Conservation (phyloP, 2,797 vertebrate species). For the Xiphorhynchus erythropygius region DNA sequence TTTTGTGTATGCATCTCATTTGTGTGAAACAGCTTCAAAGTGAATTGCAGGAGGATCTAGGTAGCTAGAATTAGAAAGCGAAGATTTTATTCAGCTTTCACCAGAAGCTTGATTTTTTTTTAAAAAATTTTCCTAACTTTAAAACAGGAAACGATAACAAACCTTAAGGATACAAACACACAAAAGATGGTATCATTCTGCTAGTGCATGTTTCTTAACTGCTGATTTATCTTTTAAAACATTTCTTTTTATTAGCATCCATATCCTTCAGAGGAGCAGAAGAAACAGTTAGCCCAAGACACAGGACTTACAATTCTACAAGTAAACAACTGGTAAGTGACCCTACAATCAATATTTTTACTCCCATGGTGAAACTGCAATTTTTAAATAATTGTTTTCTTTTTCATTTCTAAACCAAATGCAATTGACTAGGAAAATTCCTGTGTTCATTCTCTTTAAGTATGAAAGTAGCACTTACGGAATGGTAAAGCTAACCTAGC, state of each 20-base stretch:
- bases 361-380: slow-evolving; percentile 69
- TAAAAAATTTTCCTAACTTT: background rate
- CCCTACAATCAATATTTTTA: slow-evolving; percentile 74
- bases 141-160: slow-evolving; percentile 49
- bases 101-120: background rate
- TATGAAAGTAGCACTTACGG: slow-evolving; percentile 43
- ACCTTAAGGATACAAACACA: slow-evolving; percentile 40
- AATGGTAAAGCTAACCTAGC: slow-evolving; percentile 31
- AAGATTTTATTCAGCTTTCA: slow-evolving; percentile 7
- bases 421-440: slow-evolving; percentile 45
- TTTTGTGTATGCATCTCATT: background rate
- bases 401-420: slow-evolving; percentile 68
- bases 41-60: background rate
- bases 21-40: background rate
- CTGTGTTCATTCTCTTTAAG: slow-evolving; percentile 46
- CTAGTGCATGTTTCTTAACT: slow-evolving; percentile 71
- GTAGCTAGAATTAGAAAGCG: background rate
- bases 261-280: slow-evolving; percentile 99
- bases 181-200: slow-evolving; percentile 70
- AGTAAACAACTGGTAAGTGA: slow-evolving; percentile 99
- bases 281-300: slow-evolving; percentile 99
- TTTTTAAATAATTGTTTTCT: slow-evolving; percentile 70
- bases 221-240: slow-evolving; percentile 80
- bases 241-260: slow-evolving; percentile 90
- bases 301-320: slow-evolving; percentile 99